phyloP scores from a whole-genome alignment of 2,113 vertebrate genomes.

The Neopipo cinnamomea region DNA sequence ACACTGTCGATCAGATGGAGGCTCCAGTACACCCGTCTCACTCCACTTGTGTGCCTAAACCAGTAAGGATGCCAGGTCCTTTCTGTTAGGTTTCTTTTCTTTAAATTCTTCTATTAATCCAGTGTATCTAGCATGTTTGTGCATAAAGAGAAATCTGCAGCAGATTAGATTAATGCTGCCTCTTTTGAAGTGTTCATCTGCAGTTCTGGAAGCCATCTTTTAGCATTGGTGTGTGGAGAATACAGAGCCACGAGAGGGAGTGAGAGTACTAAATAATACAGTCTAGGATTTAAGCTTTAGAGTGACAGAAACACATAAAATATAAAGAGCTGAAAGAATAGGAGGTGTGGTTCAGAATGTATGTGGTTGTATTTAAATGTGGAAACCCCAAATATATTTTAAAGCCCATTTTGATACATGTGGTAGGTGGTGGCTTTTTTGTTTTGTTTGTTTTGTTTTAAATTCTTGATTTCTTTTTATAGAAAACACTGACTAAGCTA shows the following conservation, averaged over 20 bases:
- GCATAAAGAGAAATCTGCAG: neutral
- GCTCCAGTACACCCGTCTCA: neutral
- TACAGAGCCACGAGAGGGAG: slow-evolving; percentile 34
- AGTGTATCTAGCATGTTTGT: neutral
- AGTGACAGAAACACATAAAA: neutral
- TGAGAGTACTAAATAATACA: neutral
- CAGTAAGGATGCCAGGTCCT: neutral
- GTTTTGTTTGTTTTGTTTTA: too few relatives aligned
- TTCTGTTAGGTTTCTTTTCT: neutral
- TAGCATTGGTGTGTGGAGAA: rapidly evolving
- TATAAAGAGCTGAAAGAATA: neutral
- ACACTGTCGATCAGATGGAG: rapidly evolving
- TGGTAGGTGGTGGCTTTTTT: neutral
- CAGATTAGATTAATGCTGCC: rapidly evolving
- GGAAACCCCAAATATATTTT: neutral
- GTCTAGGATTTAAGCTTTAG: neutral
- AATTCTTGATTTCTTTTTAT: neutral
- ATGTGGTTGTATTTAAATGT: neutral
- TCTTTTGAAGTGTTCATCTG: neutral
- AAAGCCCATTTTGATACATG: neutral
- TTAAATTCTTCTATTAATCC: neutral
- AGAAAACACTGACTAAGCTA: neutral
- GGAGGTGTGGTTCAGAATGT: neutral
- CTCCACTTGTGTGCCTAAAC: neutral
- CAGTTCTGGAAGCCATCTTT: neutral